Percentiles rank a stretch among this genome's conserved stretches.
Evolutionary conservation across 2,888 invertebrate genomes (phyloP).

Genomic region (Halocaridina rubra): DNA sequence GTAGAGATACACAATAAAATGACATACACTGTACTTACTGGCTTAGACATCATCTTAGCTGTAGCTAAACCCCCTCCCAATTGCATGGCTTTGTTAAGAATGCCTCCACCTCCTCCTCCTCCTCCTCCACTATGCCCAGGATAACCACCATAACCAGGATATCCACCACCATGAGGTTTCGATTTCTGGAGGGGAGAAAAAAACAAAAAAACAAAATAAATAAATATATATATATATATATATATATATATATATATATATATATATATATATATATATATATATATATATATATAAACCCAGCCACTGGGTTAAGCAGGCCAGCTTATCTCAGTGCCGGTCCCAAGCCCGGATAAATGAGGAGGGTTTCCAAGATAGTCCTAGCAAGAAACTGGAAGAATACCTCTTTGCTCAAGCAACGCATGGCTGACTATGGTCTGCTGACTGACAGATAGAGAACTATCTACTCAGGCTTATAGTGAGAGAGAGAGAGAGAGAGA

Average conservation of each 20-base stretch:
- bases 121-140: slow-evolving; percentile 22
- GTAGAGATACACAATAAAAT: too few species aligned
- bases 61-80: slow-evolving; percentile 30
- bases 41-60: slow-evolving; percentile 38
- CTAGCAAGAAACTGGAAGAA: too few species aligned
- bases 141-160: slow-evolving; percentile 37
- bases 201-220: background rate
- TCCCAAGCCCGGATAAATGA: too few species aligned
- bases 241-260: background rate
- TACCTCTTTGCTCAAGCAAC: too few species aligned
- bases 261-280: slow-evolving; percentile 15
- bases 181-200: slow-evolving; percentile 17
- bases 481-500: too few species aligned
- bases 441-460: too few species aligned
- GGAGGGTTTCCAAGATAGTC: too few species aligned
- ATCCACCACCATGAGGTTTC: slow-evolving; percentile 25
- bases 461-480: too few species aligned
- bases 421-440: too few species aligned
- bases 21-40: slow-evolving; percentile 36
- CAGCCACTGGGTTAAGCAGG: too few species aligned
- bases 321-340: too few species aligned
- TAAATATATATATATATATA: background rate
- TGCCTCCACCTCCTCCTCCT: slow-evolving; percentile 34
- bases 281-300: slow-evolving; percentile 18
- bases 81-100: slow-evolving; percentile 41